phyloP scores from a whole-genome alignment of 2,888 invertebrate genomes.

The Eupithecia inturbata region DNA sequence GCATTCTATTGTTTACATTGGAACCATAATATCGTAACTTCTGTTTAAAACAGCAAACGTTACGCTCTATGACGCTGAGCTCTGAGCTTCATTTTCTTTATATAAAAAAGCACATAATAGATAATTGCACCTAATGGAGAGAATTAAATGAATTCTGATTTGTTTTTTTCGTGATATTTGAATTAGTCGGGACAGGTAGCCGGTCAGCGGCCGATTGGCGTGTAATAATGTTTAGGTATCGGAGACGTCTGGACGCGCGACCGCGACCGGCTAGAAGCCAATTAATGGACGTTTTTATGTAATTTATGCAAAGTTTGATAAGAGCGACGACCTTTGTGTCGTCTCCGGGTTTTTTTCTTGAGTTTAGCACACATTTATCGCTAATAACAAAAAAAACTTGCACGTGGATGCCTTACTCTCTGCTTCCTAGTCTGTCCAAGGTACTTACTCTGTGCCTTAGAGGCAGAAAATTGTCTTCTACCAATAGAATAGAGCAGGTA shows the following conservation, averaged over 20 bases:
- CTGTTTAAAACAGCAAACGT: constrained; percentile 43
- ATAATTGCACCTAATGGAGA: background rate
- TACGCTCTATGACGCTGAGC: constrained; percentile 46
- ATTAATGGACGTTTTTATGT: constrained; percentile 59
- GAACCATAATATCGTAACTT: constrained; percentile 61
- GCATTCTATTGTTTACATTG: constrained; percentile 74
- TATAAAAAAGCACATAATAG: background rate
- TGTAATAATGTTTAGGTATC: constrained; percentile 50
- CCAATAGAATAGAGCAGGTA: background rate
- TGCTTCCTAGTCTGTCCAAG: background rate
- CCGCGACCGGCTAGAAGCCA: constrained; percentile 48
- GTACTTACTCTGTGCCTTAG: background rate
- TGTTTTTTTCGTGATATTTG: constrained; percentile 57
- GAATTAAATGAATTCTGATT: constrained; percentile 69
- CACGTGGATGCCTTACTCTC: background rate
- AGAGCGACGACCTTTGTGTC: constrained; percentile 68
- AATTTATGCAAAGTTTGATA: constrained; percentile 70
- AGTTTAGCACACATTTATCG: background rate
- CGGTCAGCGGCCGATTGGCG: constrained; percentile 58
- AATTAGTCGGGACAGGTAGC: constrained; percentile 76
- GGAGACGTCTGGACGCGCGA: constrained; percentile 33
- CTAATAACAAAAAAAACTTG: background rate
- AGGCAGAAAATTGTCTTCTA: background rate
- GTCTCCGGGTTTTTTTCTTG: constrained; percentile 42
- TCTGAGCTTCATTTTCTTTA: constrained; percentile 16